Percentiles rank a stretch among this genome's conserved stretches.
Conservation (phyloP, 2,888 invertebrate genomes). For the Prenolepis imparis region DNA sequence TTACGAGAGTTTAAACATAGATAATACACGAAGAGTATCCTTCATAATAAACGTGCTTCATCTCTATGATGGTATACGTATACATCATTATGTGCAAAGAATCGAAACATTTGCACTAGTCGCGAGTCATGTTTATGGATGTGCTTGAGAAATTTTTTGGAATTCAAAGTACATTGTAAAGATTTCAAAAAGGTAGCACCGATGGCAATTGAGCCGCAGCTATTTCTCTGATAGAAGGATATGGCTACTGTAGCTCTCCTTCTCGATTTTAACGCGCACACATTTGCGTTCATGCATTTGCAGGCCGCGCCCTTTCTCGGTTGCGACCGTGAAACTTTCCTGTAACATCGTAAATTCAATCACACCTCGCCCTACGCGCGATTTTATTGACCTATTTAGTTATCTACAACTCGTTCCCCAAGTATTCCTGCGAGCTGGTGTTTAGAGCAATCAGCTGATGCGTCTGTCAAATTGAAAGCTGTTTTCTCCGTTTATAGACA, state of each 20-base stretch:
- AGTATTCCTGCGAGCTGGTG: slow-evolving; percentile 4
- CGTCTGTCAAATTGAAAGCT: slow-evolving; percentile 44
- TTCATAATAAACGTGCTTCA: neutral
- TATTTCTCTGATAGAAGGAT: neutral
- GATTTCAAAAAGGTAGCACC: neutral
- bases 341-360: slow-evolving; percentile 37
- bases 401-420: slow-evolving; percentile 37
- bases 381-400: slow-evolving; percentile 39
- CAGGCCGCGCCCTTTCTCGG: no score
- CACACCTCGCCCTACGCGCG: neutral
- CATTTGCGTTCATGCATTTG: slow-evolving; percentile 12
- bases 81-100: neutral
- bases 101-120: neutral
- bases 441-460: slow-evolving; percentile 39
- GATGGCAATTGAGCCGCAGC: neutral
- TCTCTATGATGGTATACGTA: neutral
- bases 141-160: neutral
- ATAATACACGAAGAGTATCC: neutral
- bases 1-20: slow-evolving; percentile 1
- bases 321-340: slow-evolving; percentile 33
- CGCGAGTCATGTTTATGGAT: neutral
- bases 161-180: slow-evolving; percentile 8
- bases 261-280: neutral
- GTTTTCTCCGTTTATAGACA: neutral
- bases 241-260: neutral